Evolutionary conservation across 2,888 invertebrate genomes (phyloP).

Genomic region (Dicranocentrus wangi): DNA sequence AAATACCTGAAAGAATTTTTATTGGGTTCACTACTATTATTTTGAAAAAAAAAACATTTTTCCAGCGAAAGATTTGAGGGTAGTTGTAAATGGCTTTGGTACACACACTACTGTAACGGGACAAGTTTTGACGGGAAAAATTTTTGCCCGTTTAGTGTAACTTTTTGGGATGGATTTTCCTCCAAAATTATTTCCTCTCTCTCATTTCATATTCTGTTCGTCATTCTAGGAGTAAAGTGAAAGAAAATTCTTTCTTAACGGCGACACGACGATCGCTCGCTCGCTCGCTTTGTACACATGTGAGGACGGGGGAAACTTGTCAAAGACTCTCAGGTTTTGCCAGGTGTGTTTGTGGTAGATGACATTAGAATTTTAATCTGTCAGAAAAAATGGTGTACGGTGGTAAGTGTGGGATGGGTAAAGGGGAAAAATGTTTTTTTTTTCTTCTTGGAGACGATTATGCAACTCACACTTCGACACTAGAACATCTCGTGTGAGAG

Average conservation of each 20-base stretch:
- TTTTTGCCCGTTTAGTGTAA: constrained; percentile 62
- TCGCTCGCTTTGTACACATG: background rate
- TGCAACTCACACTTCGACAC: constrained; percentile 53
- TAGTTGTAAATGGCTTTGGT: no score
- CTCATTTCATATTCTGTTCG: constrained; percentile 65
- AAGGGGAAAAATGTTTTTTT: no score
- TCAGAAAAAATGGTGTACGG: constrained; percentile 39
- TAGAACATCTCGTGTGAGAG: no score
- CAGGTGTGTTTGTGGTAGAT: constrained; percentile 59
- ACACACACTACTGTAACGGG: no score
- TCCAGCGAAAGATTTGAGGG: no score
- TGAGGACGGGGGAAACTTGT: constrained; percentile 44
- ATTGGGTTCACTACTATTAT: constrained; percentile 30
- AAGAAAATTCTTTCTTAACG: constrained; percentile 25
- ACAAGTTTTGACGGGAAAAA: constrained; percentile 15
- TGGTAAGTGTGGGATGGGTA: no score
- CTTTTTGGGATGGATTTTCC: constrained; percentile 36
- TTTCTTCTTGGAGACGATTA: constrained; percentile 52
- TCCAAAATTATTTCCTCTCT: constrained; percentile 43
- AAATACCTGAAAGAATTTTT: constrained; percentile 44
- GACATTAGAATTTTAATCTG: constrained; percentile 66
- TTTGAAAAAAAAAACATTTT: no score
- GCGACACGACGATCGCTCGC: no score
- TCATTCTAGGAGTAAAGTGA: constrained; percentile 30
- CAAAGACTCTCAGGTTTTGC: constrained; percentile 28